phyloP scores from a whole-genome alignment of 2,797 vertebrate genomes.

The Enteromius viviparus region DNA sequence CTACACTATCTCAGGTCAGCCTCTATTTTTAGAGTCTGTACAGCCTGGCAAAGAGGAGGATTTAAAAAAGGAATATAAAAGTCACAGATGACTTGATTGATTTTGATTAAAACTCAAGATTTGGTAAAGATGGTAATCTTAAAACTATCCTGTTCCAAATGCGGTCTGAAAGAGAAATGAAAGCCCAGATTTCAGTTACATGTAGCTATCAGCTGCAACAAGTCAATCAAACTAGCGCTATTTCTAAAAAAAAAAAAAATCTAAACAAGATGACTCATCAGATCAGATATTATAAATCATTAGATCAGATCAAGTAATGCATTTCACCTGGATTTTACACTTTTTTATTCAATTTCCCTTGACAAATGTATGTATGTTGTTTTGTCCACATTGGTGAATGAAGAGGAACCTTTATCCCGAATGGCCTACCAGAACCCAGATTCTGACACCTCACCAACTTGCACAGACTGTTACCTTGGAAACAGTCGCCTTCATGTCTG shows the following conservation, averaged over 20 bases:
- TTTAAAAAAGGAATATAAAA: not conserved
- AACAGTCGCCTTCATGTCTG: not conserved
- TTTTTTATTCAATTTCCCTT: not conserved
- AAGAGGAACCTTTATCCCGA: not conserved
- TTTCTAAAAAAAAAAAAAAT: not conserved
- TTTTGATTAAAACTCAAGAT: not conserved
- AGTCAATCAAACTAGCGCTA: too few relatives aligned
- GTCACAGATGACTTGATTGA: not conserved
- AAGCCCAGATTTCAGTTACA: not conserved
- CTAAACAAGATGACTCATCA: not conserved
- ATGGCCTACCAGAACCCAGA: not conserved
- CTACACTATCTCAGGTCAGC: slow-evolving; percentile 28
- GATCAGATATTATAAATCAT: not conserved
- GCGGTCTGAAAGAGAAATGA: not conserved
- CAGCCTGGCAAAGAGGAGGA: slow-evolving; percentile 11
- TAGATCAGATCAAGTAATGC: not conserved
- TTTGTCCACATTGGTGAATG: not conserved
- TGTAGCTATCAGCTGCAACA: not conserved
- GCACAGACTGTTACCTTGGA: slow-evolving; percentile 23
- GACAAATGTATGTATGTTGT: not conserved
- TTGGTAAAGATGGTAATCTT: not conserved
- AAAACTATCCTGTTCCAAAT: not conserved
- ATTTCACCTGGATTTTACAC: too few relatives aligned
- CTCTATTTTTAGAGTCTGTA: slow-evolving; percentile 40
- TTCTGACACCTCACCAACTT: not conserved